Conservation (phyloP, 1,140 invertebrate species). For the Aphis gossypii region DNA sequence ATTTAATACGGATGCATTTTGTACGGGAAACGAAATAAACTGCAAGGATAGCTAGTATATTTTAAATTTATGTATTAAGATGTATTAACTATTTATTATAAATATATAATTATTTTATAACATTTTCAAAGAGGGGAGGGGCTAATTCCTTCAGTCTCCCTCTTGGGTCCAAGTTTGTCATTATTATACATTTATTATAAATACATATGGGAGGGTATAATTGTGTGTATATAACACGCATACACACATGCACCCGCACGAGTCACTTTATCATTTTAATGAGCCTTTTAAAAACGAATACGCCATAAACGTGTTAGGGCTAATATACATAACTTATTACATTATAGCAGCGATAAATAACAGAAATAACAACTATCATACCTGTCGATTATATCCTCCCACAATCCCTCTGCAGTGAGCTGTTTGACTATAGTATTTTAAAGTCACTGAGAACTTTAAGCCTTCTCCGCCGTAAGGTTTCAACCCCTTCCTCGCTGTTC, state of each 20-base stretch:
- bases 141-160: too few species aligned
- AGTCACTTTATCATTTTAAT: slow-evolving; percentile 50
- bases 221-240: neutral
- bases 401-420: neutral
- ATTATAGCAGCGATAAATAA: neutral
- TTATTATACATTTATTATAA: neutral
- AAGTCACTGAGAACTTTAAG: neutral
- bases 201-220: neutral
- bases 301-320: neutral
- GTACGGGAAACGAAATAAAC: too few species aligned
- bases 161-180: too few species aligned
- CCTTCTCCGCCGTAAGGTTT: neutral
- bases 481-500: too few species aligned
- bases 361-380: neutral
- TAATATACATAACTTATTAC: neutral
- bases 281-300: slow-evolving; percentile 37
- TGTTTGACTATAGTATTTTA: neutral
- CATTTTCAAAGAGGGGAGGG: too few species aligned
- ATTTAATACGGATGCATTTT: too few species aligned
- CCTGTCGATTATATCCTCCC: neutral
- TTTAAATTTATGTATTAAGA: too few species aligned
- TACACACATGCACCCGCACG: too few species aligned
- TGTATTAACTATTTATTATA: too few species aligned
- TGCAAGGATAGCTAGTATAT: too few species aligned
- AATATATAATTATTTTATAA: too few species aligned